Evolutionary conservation across 2,888 invertebrate genomes (phyloP), one percentile per base, ranked within the genome.

Genomic region (Lydus trimaculatus): DNA sequence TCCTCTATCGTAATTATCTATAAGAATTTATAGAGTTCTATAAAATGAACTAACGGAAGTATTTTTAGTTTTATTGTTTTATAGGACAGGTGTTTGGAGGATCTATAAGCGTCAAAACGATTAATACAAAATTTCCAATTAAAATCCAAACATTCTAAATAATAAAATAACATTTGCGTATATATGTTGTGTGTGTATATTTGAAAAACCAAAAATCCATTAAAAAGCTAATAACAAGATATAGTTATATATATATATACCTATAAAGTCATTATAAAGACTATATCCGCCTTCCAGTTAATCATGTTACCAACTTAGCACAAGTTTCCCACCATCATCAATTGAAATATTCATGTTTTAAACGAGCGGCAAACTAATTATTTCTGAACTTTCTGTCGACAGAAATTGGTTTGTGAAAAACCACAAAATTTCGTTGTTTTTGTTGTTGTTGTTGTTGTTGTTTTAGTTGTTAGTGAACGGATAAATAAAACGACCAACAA

Each of bases 271-370:
- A 81, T 82, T 81, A 80, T 79, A 77, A n/a, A 79, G 77, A 73
- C 73, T 77, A 74, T 76, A 75, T 79, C 81, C 83, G 83, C 83
- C 83, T 80, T 79, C 82, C 79, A 81, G 82, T 84, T 84, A 82
- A 83, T 83, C 83, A 83, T 78, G 82, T 82, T 83, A 81, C 80
- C 76, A 77, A 80, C 77, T 78, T 77, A 75, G 78, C 77, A 20
- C 48, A 75, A 78, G 78, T 80, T 82, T 81, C 82, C 81, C 81
- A 80, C 78, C 77, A 78, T 78, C 79, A 81, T 78, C 79, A 81
- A 83, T 82, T 82, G 81, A 82, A 82, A 81, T 81, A 81, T 82
- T 80, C 71, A 72, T 73, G 75, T 72, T 68, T 72, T 62, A 73
- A 77, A 75, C 74, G 70, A 74, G 73, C 69, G 61, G 36, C 63